Conservation (phyloP, 2,888 invertebrate species). For the Pseudoips prasinana region DNA sequence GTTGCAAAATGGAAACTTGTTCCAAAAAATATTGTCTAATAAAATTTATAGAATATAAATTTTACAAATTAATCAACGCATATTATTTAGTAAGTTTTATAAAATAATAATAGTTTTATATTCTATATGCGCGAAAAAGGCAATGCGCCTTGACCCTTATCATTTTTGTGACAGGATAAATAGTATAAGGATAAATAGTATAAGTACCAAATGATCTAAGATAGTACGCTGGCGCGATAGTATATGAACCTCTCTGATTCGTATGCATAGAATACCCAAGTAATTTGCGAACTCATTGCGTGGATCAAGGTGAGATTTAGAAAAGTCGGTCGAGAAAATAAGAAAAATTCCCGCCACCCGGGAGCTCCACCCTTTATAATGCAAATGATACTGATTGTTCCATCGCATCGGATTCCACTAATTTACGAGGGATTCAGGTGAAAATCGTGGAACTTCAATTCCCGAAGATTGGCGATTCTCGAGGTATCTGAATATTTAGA, state of each 20-base stretch:
- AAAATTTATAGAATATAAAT: too few species aligned
- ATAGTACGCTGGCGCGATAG: too few species aligned
- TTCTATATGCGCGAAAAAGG: too few species aligned
- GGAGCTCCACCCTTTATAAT: conserved; percentile 42
- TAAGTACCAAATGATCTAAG: too few species aligned
- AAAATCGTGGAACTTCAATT: conserved; percentile 21
- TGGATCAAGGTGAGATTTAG: conserved; percentile 58
- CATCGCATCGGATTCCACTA: conserved; percentile 46
- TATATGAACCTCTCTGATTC: conserved; percentile 36
- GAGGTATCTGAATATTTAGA: conserved; percentile 5
- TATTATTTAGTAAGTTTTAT: too few species aligned
- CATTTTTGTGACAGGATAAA: too few species aligned
- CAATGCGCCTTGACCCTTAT: too few species aligned
- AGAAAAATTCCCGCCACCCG: conserved; percentile 16
- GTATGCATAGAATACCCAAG: conserved; percentile 61
- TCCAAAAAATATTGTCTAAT: too few species aligned
- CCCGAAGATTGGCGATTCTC: conserved; percentile 14
- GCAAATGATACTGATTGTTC: conserved; percentile 55
- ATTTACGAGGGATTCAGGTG: conserved; percentile 38
- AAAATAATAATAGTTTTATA: too few species aligned
- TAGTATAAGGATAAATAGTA: too few species aligned
- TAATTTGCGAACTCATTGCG: conserved; percentile 63
- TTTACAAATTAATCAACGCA: too few species aligned
- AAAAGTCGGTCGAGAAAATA: conserved; percentile 38
- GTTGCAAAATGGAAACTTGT: too few species aligned